phyloP scores from a whole-genome alignment of 2,888 invertebrate genomes.

The Nyleta sp. region DNA sequence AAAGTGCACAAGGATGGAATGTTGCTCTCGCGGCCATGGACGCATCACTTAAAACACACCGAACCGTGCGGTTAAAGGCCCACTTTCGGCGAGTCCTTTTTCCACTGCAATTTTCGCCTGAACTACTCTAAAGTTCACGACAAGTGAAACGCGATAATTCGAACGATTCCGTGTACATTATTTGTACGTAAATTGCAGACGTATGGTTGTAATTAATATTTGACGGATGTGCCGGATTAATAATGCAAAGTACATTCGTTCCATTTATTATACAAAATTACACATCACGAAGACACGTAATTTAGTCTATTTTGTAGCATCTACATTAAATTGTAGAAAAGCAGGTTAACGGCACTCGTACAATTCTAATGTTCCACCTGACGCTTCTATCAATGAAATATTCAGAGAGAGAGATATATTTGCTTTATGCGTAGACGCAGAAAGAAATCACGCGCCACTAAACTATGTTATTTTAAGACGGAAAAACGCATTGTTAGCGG shows the following conservation, averaged over 20 bases:
- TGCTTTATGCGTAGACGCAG: background rate
- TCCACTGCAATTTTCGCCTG: conserved; percentile 2
- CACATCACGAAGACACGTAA: background rate
- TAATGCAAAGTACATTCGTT: background rate
- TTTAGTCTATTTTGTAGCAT: conserved; percentile 6
- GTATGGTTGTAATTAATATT: too few species aligned
- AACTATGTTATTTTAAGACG: too few species aligned
- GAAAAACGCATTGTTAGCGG: too few species aligned
- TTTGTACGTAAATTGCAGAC: too few species aligned
- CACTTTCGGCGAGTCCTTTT: conserved; percentile 13
- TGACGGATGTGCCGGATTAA: background rate
- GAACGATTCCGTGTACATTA: too few species aligned
- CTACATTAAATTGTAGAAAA: conserved; percentile 9
- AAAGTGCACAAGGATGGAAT: conserved; percentile 8
- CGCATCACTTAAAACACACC: conserved; percentile 15
- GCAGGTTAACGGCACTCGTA: conserved; percentile 16
- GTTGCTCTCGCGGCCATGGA: conserved; percentile 2
- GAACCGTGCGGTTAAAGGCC: conserved; percentile 14
- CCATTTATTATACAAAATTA: background rate
- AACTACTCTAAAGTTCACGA: background rate
- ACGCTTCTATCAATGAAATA: conserved; percentile 2
- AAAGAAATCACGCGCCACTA: background rate
- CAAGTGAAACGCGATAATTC: background rate
- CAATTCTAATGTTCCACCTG: conserved; percentile 12
- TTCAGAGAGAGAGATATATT: background rate